Conservation (phyloP, 2,888 invertebrate species). For the Amiota communis region DNA sequence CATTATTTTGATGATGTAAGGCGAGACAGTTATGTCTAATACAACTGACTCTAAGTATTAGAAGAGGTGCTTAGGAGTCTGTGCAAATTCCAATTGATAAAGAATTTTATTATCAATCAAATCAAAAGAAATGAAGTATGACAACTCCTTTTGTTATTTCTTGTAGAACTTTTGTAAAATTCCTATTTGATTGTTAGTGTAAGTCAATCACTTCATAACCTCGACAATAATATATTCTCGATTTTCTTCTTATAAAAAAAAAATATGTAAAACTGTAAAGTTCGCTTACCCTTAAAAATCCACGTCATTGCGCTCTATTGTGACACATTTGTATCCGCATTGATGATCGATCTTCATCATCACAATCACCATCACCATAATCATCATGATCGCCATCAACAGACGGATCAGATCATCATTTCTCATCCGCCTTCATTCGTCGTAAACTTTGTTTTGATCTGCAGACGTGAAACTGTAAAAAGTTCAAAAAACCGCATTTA, state of each 20-base stretch:
- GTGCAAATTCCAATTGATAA: no score
- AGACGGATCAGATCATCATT: neutral
- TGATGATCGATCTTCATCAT: neutral
- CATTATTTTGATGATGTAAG: neutral
- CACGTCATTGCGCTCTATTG: neutral
- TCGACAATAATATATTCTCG: no score
- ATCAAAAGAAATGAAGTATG: no score
- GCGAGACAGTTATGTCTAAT: neutral
- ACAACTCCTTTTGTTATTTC: no score
- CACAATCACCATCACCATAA: neutral
- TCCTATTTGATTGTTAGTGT: no score
- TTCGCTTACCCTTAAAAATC: constrained; percentile 17
- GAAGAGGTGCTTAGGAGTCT: no score
- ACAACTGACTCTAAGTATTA: no score
- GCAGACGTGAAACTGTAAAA: constrained; percentile 8
- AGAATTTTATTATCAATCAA: no score
- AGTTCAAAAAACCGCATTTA: constrained; percentile 27
- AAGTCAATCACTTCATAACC: no score
- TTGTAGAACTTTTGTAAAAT: no score
- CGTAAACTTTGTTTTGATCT: neutral
- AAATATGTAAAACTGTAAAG: neutral
- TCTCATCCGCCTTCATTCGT: neutral
- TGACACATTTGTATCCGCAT: constrained; percentile 15
- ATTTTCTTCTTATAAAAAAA: no score
- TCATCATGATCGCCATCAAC: neutral